Base-by-base conservation (phyloP, 2,888 invertebrate genomes). In the Oligia strigilis region DNA sequence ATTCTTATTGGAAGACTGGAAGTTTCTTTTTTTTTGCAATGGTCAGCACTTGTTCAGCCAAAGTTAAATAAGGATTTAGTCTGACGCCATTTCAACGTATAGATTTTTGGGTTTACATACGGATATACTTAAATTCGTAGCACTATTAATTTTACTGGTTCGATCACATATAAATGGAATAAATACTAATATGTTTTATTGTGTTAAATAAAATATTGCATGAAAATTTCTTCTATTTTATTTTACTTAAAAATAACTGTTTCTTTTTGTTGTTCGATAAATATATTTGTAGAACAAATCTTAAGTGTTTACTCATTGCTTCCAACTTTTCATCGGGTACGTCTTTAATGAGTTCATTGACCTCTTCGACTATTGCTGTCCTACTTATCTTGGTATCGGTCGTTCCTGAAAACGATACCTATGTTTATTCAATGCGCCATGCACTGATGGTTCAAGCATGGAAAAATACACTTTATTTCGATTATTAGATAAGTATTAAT, bases 301-400 rank as follows among this genome's bases (percentile, higher is more conserved):
- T 76, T 58, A 78, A 67, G 49, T 78, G 78, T 67, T 67, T 78
- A 76, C 58, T 78, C 40, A 67, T 66, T 46, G 77, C 78, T 78
- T 78, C 78, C 40, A 78, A 67, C 49, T 78, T 76, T 40, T 60
- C 78, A 67, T 77, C 78, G 11, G 76, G 40, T n/a, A 78, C 66
- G 13, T 67, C 11, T 67, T 66, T 58, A 60, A 77, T 67, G 58
- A 78, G 77, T 60, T 76, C 58, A 29, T 76, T 76, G 58, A 78
- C 66, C 40, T 76, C 66, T 78, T 78, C 49, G 8, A 58, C 40
- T 58, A 78, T 60, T 29, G 36, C 0, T 76, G 66, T 67, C 58
- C 76, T 78, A 78, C 66, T 49, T 58, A 67, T 60, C 58, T 67
- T 52, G 77, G 29, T 76, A 49, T 60, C 43, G 29, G 40, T 52